phyloP scores from a whole-genome alignment of 2,797 vertebrate species.

The Mycteria americana region DNA sequence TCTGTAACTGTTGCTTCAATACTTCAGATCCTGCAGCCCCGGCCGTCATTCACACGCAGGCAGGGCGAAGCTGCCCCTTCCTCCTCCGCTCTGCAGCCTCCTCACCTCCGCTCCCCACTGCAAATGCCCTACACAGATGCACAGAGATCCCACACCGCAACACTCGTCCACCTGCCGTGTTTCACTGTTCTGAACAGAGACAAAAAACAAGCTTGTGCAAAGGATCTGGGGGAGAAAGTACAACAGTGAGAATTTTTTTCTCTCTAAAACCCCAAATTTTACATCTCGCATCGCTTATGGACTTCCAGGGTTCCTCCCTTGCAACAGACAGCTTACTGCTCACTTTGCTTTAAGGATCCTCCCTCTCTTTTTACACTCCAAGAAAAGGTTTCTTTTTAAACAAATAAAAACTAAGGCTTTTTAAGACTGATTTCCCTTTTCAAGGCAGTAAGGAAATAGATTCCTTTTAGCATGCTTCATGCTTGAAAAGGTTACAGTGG shows the following conservation, averaged over 20 bases:
- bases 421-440: conserved; percentile 64
- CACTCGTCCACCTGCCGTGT: rapidly evolving
- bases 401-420: conserved; percentile 68
- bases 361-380: conserved; percentile 41
- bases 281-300: neutral
- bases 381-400: conserved; percentile 62
- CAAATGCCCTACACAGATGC: rapidly evolving
- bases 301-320: conserved; percentile 1
- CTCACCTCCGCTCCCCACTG: neutral
- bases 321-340: conserved; percentile 54
- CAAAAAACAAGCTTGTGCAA: neutral
- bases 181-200: neutral
- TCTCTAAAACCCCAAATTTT: neutral
- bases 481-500: conserved; percentile 83
- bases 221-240: conserved; percentile 16
- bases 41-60: neutral
- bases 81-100: neutral
- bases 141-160: neutral
- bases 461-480: conserved; percentile 74
- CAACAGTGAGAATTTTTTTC: conserved; percentile 8
- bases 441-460: conserved; percentile 71
- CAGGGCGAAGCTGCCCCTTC: neutral
- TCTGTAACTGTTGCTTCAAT: neutral
- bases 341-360: conserved; percentile 28
- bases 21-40: conserved; percentile 6